A percentile compares a stretch with the other conserved stretches of the same genome.
These are phyloP conservation scores for Pangasius djambal DNA, from an alignment of 2,797 vertebrate genomes.

Conservation along the genomic window DNA sequence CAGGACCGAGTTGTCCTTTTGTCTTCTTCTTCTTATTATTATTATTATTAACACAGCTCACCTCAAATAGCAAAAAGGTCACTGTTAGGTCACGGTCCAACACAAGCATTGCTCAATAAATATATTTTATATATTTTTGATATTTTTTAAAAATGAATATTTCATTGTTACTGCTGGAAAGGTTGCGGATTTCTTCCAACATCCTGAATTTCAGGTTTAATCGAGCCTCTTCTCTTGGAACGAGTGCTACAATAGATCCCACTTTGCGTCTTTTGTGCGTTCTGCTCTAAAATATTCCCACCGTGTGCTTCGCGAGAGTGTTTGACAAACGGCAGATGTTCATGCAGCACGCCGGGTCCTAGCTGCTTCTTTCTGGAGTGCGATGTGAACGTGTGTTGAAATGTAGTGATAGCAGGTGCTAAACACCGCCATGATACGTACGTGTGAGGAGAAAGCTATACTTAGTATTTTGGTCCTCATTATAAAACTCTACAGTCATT, in stretches of 20 bases:
- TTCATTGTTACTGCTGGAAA: not conserved
- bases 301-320: not conserved
- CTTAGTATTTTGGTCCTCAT: not conserved
- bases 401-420: not conserved
- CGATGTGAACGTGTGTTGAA: not conserved
- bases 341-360: not conserved
- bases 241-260: not conserved
- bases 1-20: not conserved
- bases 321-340: not conserved
- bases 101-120: not conserved
- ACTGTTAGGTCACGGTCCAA: not conserved
- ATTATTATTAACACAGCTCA: slow-evolving; percentile 2
- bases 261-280: not conserved
- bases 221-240: not conserved
- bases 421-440: not conserved
- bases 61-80: not conserved
- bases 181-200: too few relatives aligned
- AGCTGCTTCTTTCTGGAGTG: not conserved
- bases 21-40: not conserved
- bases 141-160: too few relatives aligned
- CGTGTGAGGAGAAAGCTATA: not conserved
- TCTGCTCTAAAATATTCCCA: not conserved
- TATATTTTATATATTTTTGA: too few relatives aligned
- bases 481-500: slow-evolving; percentile 8
- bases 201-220: too few relatives aligned